Conservation (phyloP, 2,113 vertebrate species). For the Uria aalge region DNA sequence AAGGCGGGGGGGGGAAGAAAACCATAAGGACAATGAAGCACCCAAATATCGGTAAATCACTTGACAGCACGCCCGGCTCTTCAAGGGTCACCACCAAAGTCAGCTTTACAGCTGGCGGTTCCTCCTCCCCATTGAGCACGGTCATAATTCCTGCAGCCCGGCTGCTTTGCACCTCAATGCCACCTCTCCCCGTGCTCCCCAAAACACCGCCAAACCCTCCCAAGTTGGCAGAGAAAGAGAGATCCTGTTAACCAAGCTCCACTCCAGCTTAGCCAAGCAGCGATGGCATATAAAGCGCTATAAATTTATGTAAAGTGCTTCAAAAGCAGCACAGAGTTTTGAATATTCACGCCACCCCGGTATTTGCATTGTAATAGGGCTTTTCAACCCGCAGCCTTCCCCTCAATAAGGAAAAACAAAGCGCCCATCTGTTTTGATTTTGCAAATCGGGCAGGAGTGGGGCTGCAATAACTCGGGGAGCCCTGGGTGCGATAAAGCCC, state of each 20-base stretch:
- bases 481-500: background rate
- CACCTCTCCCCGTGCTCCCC: background rate
- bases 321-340: background rate
- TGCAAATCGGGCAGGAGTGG: background rate
- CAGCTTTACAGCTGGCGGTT: background rate
- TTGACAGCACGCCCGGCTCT: background rate
- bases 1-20: background rate
- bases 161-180: background rate
- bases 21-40: background rate
- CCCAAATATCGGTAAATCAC: background rate
- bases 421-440: constrained; percentile 39
- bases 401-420: constrained; percentile 23
- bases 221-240: background rate
- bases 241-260: background rate
- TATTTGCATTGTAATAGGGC: constrained; percentile 58
- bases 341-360: constrained; percentile 51
- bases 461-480: background rate
- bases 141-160: background rate
- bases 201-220: background rate
- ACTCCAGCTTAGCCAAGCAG: background rate
- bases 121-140: background rate
- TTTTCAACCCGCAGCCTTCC: constrained; percentile 15
- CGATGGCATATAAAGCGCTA: background rate
- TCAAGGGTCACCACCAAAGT: background rate
- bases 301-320: constrained; percentile 9